Evolutionary conservation across 2,113 vertebrate species (phyloP).

Genomic region (Ornithorhynchus anatinus): DNA sequence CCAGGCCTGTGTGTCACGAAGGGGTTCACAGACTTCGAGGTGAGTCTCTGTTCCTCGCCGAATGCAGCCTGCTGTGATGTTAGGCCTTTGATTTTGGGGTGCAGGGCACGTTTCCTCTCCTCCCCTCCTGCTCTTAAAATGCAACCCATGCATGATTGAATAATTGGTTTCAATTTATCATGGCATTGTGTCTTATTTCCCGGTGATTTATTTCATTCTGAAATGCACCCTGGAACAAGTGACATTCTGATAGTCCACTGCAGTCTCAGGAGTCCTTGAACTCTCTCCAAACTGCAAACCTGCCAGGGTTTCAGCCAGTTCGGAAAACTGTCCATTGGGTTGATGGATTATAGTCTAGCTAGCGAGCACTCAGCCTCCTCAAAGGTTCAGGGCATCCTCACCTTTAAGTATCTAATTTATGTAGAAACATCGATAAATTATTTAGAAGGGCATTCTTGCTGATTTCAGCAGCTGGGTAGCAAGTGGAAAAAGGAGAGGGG

Average conservation of each 20-base stretch:
- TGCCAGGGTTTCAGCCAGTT: constrained; percentile 27
- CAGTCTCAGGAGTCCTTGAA: constrained; percentile 41
- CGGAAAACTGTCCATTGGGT: constrained; percentile 37
- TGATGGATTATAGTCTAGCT: constrained; percentile 37
- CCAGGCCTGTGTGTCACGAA: too few species aligned
- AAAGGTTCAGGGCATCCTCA: constrained; percentile 54
- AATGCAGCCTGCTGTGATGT: too few species aligned
- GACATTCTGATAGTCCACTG: constrained; percentile 24
- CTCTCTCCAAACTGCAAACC: constrained; percentile 23
- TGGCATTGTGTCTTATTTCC: constrained; percentile 27
- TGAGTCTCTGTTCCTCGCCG: too few species aligned
- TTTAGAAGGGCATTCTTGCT: constrained; percentile 58
- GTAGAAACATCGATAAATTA: constrained; percentile 59
- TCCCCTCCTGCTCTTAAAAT: too few species aligned
- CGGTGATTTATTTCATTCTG: constrained; percentile 35
- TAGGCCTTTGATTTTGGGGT: too few species aligned
- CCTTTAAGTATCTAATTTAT: constrained; percentile 60
- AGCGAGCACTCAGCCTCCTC: constrained; percentile 35
- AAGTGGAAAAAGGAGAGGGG: background rate
- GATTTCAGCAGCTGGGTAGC: constrained; percentile 55
- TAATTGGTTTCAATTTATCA: constrained; percentile 23
- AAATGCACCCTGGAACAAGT: constrained; percentile 12
- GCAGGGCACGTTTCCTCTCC: too few species aligned
- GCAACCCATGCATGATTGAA: constrained; percentile 17
- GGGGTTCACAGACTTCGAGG: too few species aligned